Percentiles rank a stretch among this genome's conserved stretches.
Evolutionary conservation across 2,797 vertebrate genomes (phyloP).

Genomic region (Potorous gilbertii): DNA sequence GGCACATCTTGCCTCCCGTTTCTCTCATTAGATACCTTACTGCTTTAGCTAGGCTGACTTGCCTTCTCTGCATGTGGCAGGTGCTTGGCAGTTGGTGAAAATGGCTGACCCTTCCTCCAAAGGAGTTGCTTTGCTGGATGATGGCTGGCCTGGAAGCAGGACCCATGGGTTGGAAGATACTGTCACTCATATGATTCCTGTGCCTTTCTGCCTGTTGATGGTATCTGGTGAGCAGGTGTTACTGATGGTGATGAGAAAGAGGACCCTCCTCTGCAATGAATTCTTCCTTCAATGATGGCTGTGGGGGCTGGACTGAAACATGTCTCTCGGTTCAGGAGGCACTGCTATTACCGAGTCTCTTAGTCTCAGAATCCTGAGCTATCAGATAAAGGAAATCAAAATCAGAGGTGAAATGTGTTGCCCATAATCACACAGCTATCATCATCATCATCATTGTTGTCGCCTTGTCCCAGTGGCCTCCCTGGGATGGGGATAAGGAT

Average conservation of each 20-base stretch:
- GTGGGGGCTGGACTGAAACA: not conserved
- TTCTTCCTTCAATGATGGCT: not conserved
- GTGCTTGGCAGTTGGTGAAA: not conserved
- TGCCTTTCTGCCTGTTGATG: not conserved
- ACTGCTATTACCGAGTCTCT: not conserved
- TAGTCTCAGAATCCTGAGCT: not conserved
- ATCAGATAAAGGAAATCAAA: not conserved
- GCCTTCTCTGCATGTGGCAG: not conserved
- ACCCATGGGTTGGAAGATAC: not conserved
- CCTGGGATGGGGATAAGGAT: not conserved
- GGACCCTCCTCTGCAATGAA: not conserved
- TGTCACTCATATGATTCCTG: not conserved
- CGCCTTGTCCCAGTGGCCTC: not conserved
- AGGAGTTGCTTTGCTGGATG: not conserved
- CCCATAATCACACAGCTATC: not conserved
- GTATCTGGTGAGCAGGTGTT: not conserved
- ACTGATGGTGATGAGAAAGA: not conserved
- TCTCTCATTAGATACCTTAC: not conserved
- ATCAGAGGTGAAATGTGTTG: not conserved
- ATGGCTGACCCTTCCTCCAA: not conserved
- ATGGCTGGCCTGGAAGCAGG: not conserved
- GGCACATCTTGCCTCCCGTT: not conserved
- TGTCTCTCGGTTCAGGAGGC: not conserved
- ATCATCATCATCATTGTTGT: not conserved
- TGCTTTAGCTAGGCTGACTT: not conserved